A percentile compares a stretch with the other conserved stretches of the same genome.
Conservation (phyloP, 2,888 invertebrate genomes). For the Lycophotia porphyrea region DNA sequence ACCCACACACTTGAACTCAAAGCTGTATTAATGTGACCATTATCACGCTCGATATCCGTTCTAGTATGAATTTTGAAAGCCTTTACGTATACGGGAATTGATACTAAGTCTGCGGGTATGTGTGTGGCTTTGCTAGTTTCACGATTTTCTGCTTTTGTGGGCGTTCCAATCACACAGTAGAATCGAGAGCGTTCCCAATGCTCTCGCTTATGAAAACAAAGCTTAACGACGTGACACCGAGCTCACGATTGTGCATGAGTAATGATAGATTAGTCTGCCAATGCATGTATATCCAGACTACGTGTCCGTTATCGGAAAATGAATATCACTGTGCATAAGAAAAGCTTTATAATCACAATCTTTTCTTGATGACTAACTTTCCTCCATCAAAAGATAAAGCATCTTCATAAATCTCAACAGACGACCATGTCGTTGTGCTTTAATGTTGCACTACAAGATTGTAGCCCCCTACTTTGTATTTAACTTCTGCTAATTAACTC, state of each 20-base stretch:
- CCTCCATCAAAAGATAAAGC: not conserved
- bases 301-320: constrained; percentile 14
- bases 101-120: not conserved
- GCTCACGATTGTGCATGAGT: constrained; percentile 32
- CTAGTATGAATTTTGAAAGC: constrained; percentile 11
- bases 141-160: not conserved
- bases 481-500: constrained; percentile 1
- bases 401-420: not conserved
- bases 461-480: not conserved
- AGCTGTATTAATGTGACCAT: constrained; percentile 20
- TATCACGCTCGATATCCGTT: constrained; percentile 17
- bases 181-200: constrained; percentile 5
- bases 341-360: not conserved
- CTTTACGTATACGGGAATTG: too few species aligned
- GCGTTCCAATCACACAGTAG: constrained; percentile 17
- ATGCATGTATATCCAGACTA: not conserved
- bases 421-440: not conserved
- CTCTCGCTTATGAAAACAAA: not conserved
- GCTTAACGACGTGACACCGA: constrained; percentile 31
- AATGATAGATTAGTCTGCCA: constrained; percentile 32
- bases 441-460: not conserved
- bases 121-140: constrained; percentile 1
- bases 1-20: not conserved
- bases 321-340: constrained; percentile 7
- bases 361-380: not conserved